A percentile compares a stretch with the other conserved stretches of the same genome.
Conservation (phyloP, 1,140 invertebrate species). For the Penaeus vannamei region DNA sequence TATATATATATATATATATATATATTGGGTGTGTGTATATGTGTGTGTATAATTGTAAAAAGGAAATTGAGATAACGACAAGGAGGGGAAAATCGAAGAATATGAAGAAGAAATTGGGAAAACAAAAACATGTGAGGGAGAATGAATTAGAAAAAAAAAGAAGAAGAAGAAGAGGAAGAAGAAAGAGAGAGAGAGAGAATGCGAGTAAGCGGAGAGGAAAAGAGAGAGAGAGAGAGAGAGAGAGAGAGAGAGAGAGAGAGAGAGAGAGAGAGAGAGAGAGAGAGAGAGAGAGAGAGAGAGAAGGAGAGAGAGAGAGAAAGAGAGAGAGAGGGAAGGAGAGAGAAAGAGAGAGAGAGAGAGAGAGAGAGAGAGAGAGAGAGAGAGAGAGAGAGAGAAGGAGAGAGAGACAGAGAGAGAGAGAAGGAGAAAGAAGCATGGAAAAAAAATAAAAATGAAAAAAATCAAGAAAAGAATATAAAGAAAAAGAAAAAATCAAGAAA, state of each 20-base stretch:
- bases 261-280: background rate
- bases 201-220: background rate
- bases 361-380: too few relatives aligned
- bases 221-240: background rate
- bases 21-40: background rate
- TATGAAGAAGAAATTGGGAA: background rate
- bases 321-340: background rate
- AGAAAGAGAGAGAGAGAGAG: too few relatives aligned
- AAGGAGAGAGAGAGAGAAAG: background rate
- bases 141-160: conserved; percentile 17
- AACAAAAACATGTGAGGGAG: background rate
- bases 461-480: too few relatives aligned
- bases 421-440: too few relatives aligned
- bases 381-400: too few relatives aligned
- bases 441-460: too few relatives aligned
- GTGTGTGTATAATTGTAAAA: background rate
- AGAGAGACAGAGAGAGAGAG: too few relatives aligned
- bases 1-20: conserved; percentile 16
- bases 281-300: background rate
- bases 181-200: background rate
- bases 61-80: background rate
- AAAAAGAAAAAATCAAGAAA: too few relatives aligned
- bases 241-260: too few relatives aligned
- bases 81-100: background rate
- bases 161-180: background rate